phyloP scores from a whole-genome alignment of 2,797 vertebrate species.

The Pangasius krempfi region DNA sequence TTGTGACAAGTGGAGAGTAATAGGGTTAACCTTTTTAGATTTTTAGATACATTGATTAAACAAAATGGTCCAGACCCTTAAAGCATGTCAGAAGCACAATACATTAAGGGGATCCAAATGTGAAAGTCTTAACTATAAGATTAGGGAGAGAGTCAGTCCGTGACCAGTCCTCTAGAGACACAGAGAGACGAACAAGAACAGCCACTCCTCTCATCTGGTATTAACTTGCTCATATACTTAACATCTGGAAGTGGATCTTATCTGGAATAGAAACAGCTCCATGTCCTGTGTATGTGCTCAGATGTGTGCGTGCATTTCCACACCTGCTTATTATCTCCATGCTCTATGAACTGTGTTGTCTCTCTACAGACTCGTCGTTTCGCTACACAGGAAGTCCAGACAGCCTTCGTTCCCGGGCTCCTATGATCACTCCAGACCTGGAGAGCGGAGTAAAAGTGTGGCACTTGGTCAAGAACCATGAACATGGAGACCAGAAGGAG shows the following conservation, averaged over 20 bases:
- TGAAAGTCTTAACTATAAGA: slow-evolving; percentile 62
- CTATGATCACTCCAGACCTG: slow-evolving; percentile 98
- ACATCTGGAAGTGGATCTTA: neutral
- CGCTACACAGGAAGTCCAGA: slow-evolving; percentile 97
- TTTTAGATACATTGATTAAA: slow-evolving; percentile 74
- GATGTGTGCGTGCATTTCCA: neutral
- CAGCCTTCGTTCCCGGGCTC: slow-evolving; percentile 92
- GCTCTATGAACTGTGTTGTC: neutral
- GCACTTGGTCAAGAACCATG: slow-evolving; percentile 98
- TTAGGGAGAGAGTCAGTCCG: slow-evolving; percentile 46
- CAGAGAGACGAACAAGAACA: slow-evolving; percentile 12
- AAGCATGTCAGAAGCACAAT: slow-evolving; percentile 54
- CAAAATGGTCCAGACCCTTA: slow-evolving; percentile 60
- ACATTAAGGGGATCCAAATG: slow-evolving; percentile 64
- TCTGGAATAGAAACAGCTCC: neutral
- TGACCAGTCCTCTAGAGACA: slow-evolving; percentile 34
- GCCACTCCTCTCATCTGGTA: neutral
- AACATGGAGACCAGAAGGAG: slow-evolving; percentile 97
- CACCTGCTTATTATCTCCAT: neutral
- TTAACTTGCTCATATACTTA: neutral
- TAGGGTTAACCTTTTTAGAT: slow-evolving; percentile 17
- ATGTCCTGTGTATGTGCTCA: neutral
- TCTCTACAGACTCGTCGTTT: slow-evolving; percentile 88
- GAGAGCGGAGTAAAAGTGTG: slow-evolving; percentile 97
- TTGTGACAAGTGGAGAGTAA: slow-evolving; percentile 31